phyloP scores from a whole-genome alignment of 2,113 vertebrate genomes.

The Phyllostomus discolor region DNA sequence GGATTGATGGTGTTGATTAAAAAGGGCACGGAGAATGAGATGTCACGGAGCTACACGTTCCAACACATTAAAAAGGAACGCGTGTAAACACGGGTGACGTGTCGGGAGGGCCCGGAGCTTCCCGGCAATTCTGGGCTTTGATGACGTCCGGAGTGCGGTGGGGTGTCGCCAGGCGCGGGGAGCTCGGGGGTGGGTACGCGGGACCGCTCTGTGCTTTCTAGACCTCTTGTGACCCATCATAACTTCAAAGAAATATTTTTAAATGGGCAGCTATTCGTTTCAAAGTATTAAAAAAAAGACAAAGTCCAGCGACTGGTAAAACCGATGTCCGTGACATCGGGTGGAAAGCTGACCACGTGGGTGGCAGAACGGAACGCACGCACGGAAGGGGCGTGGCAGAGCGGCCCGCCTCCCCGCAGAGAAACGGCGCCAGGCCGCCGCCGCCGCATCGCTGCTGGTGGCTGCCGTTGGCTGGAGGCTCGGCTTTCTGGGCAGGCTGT shows the following conservation, averaged over 20 bases:
- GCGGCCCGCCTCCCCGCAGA: background rate
- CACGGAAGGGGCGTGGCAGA: fast-evolving
- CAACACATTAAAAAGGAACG: background rate
- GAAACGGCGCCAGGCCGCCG: fast-evolving
- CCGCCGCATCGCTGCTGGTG: background rate
- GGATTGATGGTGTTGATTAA: background rate
- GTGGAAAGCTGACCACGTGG: background rate
- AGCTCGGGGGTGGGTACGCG: fast-evolving
- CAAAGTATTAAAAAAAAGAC: background rate
- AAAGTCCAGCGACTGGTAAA: background rate
- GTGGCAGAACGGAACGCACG: background rate
- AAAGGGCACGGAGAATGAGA: background rate
- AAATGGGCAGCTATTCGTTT: background rate
- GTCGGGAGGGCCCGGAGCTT: background rate
- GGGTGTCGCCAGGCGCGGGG: background rate
- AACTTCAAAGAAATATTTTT: background rate
- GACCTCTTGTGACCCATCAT: background rate
- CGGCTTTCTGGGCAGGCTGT: background rate
- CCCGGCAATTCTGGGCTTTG: background rate
- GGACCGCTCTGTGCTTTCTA: background rate
- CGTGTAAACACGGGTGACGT: background rate
- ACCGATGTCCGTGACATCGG: fast-evolving
- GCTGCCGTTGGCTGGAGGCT: fast-evolving
- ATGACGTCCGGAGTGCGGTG: fast-evolving
- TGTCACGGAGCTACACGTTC: background rate